Evolutionary conservation across 2,888 invertebrate genomes (phyloP), one percentile per base, ranked within the genome.

Genomic region (Drosophila pegasa): DNA sequence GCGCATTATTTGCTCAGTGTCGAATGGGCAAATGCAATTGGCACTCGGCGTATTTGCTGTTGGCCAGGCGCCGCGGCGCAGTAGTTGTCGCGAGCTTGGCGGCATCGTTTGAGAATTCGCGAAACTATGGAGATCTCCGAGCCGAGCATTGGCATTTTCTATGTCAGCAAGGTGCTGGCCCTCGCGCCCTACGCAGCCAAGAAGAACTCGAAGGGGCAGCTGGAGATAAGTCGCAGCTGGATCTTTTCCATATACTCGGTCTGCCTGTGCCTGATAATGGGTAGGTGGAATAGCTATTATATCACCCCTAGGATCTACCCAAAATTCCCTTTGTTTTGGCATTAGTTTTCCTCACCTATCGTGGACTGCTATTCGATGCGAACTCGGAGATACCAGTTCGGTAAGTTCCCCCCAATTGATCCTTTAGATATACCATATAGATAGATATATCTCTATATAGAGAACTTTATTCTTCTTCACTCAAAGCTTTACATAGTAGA

Each of bases 361-460:
- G 90, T 9, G 92, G 92, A 0, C 76, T 92, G 2, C 65, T 92
- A 1, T 90, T 86, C 48, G 92, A 92, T 85, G 91, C 92, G 0
- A 92, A 91, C 54, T 91, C 92, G 0, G 86, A 91, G 51, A 84
- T 87, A 58, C 91, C 91, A 14, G 88, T 91, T 37, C 90, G 91
- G 91, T 91, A 88, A 88, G 89, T 78, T 25, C 12, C 14, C 8
- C 10, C 0, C 18, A 10, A 16, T 18, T 18, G 18, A 10, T 18
- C 5, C 10, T 18, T 12, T 38, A 10, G 9, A 18, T 38, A 2
- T 38, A 2, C 7, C 3, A 2, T 14, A 20, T n/a, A n/a, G 3
- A 25, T 25, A 25, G 6, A 6, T 4, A 25, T 25, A 25, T 25
- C 3, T 25, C 25, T 25, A 25, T 14, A 25, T n/a, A n/a, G 2